These are phyloP conservation scores for Antedon mediterranea DNA, from an alignment of 53 echinoderm and acorn worm genomes.

Conservation along the genomic window DNA sequence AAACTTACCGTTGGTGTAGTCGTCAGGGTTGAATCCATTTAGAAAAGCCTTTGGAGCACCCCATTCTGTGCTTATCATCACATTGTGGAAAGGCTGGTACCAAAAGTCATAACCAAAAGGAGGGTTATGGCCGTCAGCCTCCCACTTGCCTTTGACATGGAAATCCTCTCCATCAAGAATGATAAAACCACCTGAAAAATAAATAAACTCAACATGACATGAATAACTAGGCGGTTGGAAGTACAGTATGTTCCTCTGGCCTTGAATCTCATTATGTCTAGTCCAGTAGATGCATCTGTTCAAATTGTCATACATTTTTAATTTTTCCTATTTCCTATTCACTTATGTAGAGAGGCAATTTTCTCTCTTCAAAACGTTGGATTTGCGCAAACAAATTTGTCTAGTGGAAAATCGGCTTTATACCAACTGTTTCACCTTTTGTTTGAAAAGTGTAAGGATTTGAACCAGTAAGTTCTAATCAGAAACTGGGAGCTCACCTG, in stretches of 20 bases:
- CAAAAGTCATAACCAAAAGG: slow-evolving; percentile 79
- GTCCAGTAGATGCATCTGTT: too few species aligned
- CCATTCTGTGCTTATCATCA: slow-evolving; percentile 97
- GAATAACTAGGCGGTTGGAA: background rate
- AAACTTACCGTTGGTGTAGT: slow-evolving; percentile 59
- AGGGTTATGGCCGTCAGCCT: slow-evolving; percentile 47
- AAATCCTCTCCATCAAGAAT: slow-evolving; percentile 80
- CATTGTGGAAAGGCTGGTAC: slow-evolving; percentile 95
- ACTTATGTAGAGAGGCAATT: too few species aligned
- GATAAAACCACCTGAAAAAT: slow-evolving; percentile 65
- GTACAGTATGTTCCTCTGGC: background rate
- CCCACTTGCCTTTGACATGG: slow-evolving; percentile 85
- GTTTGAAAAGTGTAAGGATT: too few species aligned
- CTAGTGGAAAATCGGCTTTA: too few species aligned
- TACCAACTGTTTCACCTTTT: too few species aligned
- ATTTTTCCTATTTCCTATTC: too few species aligned
- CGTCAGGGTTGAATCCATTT: slow-evolving; percentile 87
- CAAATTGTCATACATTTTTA: too few species aligned
- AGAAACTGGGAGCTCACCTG: too few species aligned
- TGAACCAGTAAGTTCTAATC: too few species aligned
- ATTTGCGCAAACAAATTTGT: too few species aligned
- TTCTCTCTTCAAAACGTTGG: too few species aligned
- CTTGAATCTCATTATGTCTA: background rate
- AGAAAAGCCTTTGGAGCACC: slow-evolving; percentile 92
- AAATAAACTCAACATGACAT: background rate